Percentiles rank a stretch among this genome's conserved stretches.
Conservation (phyloP, 1,140 invertebrate genomes). For the Lysiphlebus fabarum region DNA sequence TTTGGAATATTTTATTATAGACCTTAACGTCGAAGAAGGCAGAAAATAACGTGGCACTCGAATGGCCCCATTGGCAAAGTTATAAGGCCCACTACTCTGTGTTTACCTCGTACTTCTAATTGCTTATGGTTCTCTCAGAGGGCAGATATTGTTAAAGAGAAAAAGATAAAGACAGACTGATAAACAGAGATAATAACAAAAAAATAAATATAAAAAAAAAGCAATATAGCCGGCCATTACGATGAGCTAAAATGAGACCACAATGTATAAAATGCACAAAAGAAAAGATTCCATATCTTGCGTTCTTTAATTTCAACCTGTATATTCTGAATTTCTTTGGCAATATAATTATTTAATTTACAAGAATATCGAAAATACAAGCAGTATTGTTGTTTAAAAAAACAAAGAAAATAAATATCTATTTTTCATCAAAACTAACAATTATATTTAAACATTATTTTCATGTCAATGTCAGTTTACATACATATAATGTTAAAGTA, state of each 20-base stretch:
- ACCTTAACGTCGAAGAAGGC: conserved; percentile 34
- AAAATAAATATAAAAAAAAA: too few relatives aligned
- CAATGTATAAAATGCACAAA: too few relatives aligned
- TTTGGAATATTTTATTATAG: conserved; percentile 48
- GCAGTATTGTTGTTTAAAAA: too few relatives aligned
- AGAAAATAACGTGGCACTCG: conserved; percentile 42
- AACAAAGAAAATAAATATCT: too few relatives aligned
- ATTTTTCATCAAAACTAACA: too few relatives aligned
- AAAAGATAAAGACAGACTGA: too few relatives aligned
- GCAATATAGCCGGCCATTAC: conserved; percentile 40
- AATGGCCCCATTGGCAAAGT: conserved; percentile 30
- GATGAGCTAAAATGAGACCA: not conserved
- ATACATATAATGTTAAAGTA: too few relatives aligned
- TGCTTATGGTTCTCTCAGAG: conserved; percentile 31
- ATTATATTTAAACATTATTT: too few relatives aligned
- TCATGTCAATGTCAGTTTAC: too few relatives aligned
- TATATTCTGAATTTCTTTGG: not conserved
- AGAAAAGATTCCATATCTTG: conserved; percentile 33
- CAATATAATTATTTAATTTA: conserved; percentile 33
- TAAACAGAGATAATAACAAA: too few relatives aligned
- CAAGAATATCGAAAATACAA: too few relatives aligned
- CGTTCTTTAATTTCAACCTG: conserved; percentile 16
- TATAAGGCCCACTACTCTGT: conserved; percentile 39
- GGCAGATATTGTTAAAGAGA: not conserved
- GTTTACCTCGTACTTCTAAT: conserved; percentile 55